These are phyloP conservation scores for Arizona elegans DNA, from an alignment of 2,113 vertebrate species.

Conservation along the genomic window DNA sequence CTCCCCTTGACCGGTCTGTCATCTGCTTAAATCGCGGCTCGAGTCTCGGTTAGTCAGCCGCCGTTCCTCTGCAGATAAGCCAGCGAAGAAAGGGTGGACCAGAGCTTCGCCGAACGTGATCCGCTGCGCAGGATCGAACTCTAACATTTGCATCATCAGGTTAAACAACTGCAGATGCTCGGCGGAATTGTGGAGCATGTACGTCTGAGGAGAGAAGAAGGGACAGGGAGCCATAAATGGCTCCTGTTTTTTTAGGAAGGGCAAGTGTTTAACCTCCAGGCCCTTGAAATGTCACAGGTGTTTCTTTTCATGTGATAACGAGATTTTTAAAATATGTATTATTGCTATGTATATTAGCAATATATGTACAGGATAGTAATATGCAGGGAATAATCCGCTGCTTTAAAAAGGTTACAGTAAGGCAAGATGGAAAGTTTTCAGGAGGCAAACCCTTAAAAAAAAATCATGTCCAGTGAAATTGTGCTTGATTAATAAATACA, in stretches of 20 bases:
- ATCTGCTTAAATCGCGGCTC: slow-evolving; percentile 77
- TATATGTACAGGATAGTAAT: not conserved
- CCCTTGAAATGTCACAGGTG: not conserved
- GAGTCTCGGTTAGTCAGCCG: slow-evolving; percentile 57
- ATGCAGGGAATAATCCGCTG: not conserved
- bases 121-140: slow-evolving; percentile 84
- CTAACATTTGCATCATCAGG: slow-evolving; percentile 89
- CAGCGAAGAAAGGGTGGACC: slow-evolving; percentile 83
- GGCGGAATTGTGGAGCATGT: slow-evolving; percentile 79
- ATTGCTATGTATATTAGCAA: not conserved
- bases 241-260: not conserved
- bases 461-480: not conserved
- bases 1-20: slow-evolving; percentile 41
- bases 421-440: not conserved
- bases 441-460: not conserved
- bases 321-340: not conserved
- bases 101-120: slow-evolving; percentile 87
- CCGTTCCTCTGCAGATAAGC: slow-evolving; percentile 72
- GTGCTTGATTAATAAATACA: not conserved
- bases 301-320: not conserved
- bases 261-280: not conserved
- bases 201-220: slow-evolving; percentile 73
- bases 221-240: not conserved
- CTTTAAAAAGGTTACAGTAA: not conserved
- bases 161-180: slow-evolving; percentile 90